A percentile compares a stretch with the other conserved stretches of the same genome.
Evolutionary conservation across 2,888 invertebrate species (phyloP).

Genomic region (Athrips mouffetella): DNA sequence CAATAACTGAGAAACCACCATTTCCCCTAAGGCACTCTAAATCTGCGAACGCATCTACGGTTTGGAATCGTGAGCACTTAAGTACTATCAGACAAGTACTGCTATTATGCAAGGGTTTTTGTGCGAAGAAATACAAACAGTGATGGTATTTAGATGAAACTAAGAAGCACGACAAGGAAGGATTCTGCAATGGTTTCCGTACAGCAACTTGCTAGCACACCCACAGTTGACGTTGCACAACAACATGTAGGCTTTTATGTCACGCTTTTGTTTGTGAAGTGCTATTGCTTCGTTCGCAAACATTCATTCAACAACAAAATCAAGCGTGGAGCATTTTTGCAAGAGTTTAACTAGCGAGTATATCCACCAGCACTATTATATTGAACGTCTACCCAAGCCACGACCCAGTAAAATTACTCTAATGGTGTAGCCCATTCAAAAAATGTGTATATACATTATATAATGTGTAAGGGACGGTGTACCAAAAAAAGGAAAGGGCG

Average conservation of each 20-base stretch:
- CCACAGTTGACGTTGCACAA: constrained; percentile 48
- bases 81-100: constrained; percentile 9
- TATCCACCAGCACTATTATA: not conserved
- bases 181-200: constrained; percentile 52
- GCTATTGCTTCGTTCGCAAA: constrained; percentile 35
- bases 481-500: too few relatives aligned
- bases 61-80: constrained; percentile 7
- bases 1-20: constrained; percentile 8
- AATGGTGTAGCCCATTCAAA: too few relatives aligned
- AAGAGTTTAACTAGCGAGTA: constrained; percentile 25
- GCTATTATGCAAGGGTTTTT: constrained; percentile 33
- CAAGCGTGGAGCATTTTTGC: constrained; percentile 42
- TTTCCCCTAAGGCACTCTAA: constrained; percentile 7
- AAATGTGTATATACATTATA: too few relatives aligned
- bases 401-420: constrained; percentile 5
- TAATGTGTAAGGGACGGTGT: too few relatives aligned
- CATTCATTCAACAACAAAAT: constrained; percentile 35
- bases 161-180: constrained; percentile 48
- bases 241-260: constrained; percentile 39
- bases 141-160: constrained; percentile 36
- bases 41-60: not conserved
- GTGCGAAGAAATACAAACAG: constrained; percentile 35
- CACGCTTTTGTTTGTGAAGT: constrained; percentile 44
- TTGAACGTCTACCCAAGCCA: not conserved
- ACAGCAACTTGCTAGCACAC: constrained; percentile 48